A percentile compares a stretch with the other conserved stretches of the same genome.
phyloP scores from a whole-genome alignment of 1,140 invertebrate species.

The Lasaia peninsularis region DNA sequence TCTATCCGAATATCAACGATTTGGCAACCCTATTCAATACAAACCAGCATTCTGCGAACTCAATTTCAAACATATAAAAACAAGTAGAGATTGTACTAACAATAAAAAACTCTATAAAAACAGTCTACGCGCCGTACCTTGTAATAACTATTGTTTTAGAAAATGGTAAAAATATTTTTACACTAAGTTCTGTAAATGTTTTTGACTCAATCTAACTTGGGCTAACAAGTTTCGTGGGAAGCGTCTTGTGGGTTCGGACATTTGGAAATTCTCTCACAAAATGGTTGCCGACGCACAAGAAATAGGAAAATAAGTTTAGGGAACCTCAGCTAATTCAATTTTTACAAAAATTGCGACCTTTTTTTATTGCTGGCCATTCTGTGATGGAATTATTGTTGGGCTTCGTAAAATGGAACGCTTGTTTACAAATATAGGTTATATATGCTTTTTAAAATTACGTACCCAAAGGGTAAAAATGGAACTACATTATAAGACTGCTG shows the following conservation, averaged over 20 bases:
- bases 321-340: conserved; percentile 1
- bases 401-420: neutral
- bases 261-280: neutral
- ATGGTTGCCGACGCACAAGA: neutral
- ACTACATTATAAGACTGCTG: too few relatives aligned
- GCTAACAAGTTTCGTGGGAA: neutral
- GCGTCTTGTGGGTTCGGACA: neutral
- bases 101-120: neutral
- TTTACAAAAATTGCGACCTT: neutral
- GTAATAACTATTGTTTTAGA: neutral
- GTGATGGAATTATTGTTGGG: neutral
- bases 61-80: too few relatives aligned
- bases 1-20: too few relatives aligned
- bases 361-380: conserved; percentile 1
- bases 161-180: conserved; percentile 3
- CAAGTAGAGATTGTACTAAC: neutral
- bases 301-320: neutral
- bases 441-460: too few relatives aligned
- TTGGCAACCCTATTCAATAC: too few relatives aligned
- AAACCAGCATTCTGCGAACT: too few relatives aligned
- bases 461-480: too few relatives aligned
- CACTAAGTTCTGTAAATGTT: conserved; percentile 3
- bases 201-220: conserved; percentile 9
- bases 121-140: neutral
- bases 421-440: too few relatives aligned